phyloP scores from a whole-genome alignment of 2,113 vertebrate species.

The Aphyosemion australe region DNA sequence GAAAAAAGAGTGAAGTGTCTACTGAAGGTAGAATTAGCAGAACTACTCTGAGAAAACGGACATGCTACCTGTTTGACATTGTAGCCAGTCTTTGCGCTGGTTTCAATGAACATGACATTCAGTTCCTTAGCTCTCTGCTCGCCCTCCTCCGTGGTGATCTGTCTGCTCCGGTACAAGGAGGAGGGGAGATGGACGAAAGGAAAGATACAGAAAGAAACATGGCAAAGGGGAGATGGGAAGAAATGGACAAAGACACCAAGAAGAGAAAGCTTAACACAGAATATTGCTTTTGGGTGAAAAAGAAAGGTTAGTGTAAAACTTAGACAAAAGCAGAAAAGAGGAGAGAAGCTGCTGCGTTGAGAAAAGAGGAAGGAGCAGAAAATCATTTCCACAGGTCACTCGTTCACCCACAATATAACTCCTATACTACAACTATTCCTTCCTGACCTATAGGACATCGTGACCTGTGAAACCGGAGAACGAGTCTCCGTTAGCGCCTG shows the following conservation, averaged over 20 bases:
- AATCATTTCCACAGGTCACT: constrained; percentile 34
- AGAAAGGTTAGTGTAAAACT: constrained; percentile 71
- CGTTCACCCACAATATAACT: constrained; percentile 41
- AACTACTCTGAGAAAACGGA: constrained; percentile 55
- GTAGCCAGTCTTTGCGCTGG: constrained; percentile 96
- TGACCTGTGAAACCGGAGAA: constrained; percentile 20
- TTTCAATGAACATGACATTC: constrained; percentile 97
- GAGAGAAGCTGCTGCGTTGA: constrained; percentile 48
- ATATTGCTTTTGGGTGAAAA: constrained; percentile 36
- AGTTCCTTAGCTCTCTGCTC: constrained; percentile 96
- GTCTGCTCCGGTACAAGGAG: constrained; percentile 80
- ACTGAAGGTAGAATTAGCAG: constrained; percentile 43
- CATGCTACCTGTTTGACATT: constrained; percentile 93
- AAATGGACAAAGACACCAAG: constrained; percentile 54
- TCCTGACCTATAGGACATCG: constrained; percentile 32
- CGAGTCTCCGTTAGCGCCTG: constrained; percentile 32
- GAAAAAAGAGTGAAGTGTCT: constrained; percentile 23
- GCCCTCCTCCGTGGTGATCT: constrained; percentile 94
- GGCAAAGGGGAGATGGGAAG: constrained; percentile 39
- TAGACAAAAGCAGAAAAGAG: constrained; percentile 36
- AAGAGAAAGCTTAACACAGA: constrained; percentile 58
- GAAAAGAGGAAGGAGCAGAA: constrained; percentile 52
- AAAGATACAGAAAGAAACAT: constrained; percentile 54
- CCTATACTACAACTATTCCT: constrained; percentile 29
- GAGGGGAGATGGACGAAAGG: constrained; percentile 53